These are phyloP conservation scores for Stenopsyche tienmushanensis DNA, from an alignment of 1,140 invertebrate genomes.

Conservation along the genomic window DNA sequence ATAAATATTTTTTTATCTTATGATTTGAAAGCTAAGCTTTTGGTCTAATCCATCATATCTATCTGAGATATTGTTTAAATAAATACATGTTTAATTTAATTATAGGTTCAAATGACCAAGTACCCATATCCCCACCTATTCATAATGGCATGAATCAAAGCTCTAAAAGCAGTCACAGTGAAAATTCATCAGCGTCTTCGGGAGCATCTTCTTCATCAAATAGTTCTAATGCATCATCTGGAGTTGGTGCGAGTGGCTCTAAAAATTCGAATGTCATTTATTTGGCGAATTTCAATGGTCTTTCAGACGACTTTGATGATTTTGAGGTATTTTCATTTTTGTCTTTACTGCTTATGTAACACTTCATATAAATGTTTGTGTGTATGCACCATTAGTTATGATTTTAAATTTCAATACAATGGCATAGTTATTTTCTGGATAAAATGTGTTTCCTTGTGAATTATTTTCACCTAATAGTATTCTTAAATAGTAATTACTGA, in stretches of 20 bases:
- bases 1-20: too few species aligned
- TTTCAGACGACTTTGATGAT: slow-evolving; percentile 54
- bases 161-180: slow-evolving; percentile 2
- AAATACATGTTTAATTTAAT: background rate
- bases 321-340: slow-evolving; percentile 46
- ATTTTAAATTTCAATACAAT: too few species aligned
- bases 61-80: too few species aligned
- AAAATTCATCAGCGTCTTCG: slow-evolving; percentile 24
- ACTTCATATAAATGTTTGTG: slow-evolving; percentile 1
- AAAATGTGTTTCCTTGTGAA: too few species aligned
- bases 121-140: slow-evolving; percentile 24
- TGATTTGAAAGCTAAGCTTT: too few species aligned
- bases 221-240: slow-evolving; percentile 10
- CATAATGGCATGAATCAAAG: slow-evolving; percentile 30
- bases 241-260: background rate
- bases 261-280: slow-evolving; percentile 44
- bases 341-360: slow-evolving; percentile 7
- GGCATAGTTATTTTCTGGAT: too few species aligned
- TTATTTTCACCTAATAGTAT: too few species aligned
- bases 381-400: slow-evolving; percentile 20
- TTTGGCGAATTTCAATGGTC: slow-evolving; percentile 49
- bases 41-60: too few species aligned
- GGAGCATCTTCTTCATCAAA: slow-evolving; percentile 26
- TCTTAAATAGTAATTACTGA: too few species aligned
- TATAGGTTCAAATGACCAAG: slow-evolving; percentile 29